phyloP scores from a whole-genome alignment of 2,113 vertebrate species.

The Clarias gariepinus region DNA sequence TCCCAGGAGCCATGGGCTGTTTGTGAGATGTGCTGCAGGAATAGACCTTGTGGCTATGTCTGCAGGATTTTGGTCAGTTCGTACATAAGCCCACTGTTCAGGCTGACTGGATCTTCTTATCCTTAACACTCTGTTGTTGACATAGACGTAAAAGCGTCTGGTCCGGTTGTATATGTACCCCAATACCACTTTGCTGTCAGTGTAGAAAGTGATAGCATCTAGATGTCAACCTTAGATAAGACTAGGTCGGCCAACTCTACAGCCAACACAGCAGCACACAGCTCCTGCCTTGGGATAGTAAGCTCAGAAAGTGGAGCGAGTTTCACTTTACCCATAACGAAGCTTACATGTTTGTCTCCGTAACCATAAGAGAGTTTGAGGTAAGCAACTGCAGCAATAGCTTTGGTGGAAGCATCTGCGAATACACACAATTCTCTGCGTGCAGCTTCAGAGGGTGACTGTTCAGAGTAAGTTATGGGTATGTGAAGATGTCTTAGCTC shows the following conservation, averaged over 20 bases:
- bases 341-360: background rate
- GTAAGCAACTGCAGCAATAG: too few species aligned
- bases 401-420: too few species aligned
- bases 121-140: conserved; percentile 1
- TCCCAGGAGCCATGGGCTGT: background rate
- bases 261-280: background rate
- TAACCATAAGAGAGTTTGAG: background rate
- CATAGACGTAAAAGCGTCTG: background rate
- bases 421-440: too few species aligned
- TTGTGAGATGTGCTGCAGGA: background rate
- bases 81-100: background rate
- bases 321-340: background rate
- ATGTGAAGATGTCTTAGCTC: background rate
- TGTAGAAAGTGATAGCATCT: background rate
- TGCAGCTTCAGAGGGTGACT: too few species aligned
- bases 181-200: conserved; percentile 18
- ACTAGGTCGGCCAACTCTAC: background rate
- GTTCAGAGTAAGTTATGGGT: too few species aligned
- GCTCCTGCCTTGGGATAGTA: background rate
- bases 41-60: too few species aligned
- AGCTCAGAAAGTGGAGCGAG: background rate
- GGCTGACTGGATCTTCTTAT: conserved; percentile 29
- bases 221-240: too few species aligned
- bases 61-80: background rate
- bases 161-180: conserved; percentile 1